These are phyloP conservation scores for Zaprionus inermis DNA, from an alignment of 1,140 invertebrate species.

Conservation along the genomic window DNA sequence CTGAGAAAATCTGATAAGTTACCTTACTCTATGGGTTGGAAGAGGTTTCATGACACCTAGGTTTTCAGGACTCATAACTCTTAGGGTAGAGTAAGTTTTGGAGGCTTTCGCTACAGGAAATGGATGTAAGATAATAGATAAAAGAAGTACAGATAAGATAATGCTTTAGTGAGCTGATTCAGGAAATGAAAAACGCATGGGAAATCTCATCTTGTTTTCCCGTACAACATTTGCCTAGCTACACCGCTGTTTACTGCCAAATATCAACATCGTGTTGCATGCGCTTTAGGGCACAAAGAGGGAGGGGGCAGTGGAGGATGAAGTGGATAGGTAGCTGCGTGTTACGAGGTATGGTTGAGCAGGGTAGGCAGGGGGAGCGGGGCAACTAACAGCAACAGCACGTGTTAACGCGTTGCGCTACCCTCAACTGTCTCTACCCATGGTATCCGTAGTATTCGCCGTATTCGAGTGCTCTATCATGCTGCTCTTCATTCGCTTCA, in stretches of 20 bases:
- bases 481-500: not conserved
- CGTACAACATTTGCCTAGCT: not conserved
- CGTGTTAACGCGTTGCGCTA: slow-evolving; percentile 20
- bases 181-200: no score
- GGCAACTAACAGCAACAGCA: not conserved
- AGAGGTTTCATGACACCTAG: no score
- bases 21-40: no score
- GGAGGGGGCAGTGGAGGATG: not conserved
- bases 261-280: not conserved
- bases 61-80: no score
- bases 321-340: not conserved
- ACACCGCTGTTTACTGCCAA: not conserved
- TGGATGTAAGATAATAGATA: no score
- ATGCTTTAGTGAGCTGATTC: no score
- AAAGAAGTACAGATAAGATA: no score
- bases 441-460: not conserved
- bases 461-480: slow-evolving; percentile 3
- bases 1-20: no score
- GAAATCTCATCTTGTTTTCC: no score
- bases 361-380: not conserved
- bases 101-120: no score
- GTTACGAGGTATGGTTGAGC: not conserved
- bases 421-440: not conserved
- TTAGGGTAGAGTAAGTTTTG: no score
- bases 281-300: not conserved